Conservation (phyloP, 2,888 invertebrate genomes). For the Germaria angustata region DNA sequence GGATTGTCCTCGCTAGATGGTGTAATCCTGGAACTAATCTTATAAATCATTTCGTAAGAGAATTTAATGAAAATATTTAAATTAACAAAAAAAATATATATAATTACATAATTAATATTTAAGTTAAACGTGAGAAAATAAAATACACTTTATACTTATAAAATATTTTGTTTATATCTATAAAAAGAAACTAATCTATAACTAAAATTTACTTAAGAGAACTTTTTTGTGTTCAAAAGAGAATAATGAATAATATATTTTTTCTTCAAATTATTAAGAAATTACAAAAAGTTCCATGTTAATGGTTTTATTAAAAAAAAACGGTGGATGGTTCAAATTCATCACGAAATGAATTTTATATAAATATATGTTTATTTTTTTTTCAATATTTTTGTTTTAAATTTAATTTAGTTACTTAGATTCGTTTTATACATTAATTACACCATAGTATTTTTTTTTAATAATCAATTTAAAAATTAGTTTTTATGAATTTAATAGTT, state of each 20-base stretch:
- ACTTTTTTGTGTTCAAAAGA: background rate
- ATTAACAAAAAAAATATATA: background rate
- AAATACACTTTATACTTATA: slow-evolving; percentile 59
- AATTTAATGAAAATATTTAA: background rate
- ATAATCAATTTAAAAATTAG: slow-evolving; percentile 32
- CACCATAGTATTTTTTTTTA: slow-evolving; percentile 49
- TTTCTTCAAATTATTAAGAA: slow-evolving; percentile 42
- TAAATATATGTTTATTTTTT: background rate
- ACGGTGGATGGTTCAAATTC: slow-evolving; percentile 78
- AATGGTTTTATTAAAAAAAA: slow-evolving; percentile 70
- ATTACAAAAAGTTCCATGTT: slow-evolving; percentile 47
- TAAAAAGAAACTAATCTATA: slow-evolving; percentile 21
- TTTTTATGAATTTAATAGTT: slow-evolving; percentile 67
- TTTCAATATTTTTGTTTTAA: slow-evolving; percentile 53
- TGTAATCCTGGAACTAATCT: background rate
- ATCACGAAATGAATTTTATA: slow-evolving; percentile 71
- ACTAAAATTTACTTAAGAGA: slow-evolving; percentile 17
- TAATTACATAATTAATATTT: background rate
- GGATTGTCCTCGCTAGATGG: too few relatives aligned
- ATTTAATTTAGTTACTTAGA: slow-evolving; percentile 54
- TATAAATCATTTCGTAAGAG: background rate
- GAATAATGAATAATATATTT: background rate
- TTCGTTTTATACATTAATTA: slow-evolving; percentile 65
- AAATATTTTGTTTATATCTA: background rate
- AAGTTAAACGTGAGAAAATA: background rate